A percentile compares a stretch with the other conserved stretches of the same genome.
Conservation (phyloP, 2,888 invertebrate species). For the Mayetiola destructor region DNA sequence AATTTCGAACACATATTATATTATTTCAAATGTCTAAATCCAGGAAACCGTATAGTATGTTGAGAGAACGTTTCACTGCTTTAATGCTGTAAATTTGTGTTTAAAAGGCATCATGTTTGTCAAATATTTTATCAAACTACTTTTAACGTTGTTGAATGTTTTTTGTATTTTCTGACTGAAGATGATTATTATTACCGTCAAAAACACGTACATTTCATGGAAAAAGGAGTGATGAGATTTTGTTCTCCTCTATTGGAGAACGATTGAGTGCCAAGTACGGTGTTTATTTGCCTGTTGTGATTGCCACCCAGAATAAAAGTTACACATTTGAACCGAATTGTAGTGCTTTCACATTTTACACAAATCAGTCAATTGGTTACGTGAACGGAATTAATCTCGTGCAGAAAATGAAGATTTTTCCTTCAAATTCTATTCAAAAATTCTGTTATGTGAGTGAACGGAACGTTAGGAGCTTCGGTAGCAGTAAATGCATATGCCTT, state of each 20-base stretch:
- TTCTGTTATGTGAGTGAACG: too few relatives aligned
- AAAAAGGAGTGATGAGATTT: background rate
- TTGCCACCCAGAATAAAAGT: background rate
- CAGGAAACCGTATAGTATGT: too few relatives aligned
- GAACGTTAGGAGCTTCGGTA: too few relatives aligned
- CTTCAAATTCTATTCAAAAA: too few relatives aligned
- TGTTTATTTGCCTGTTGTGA: background rate
- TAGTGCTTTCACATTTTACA: constrained; percentile 5
- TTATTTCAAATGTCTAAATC: constrained; percentile 2
- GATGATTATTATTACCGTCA: constrained; percentile 11
- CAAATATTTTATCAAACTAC: constrained; percentile 13
- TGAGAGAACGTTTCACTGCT: background rate
- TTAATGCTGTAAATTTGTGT: background rate
- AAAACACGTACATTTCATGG: background rate
- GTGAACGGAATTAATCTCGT: constrained; percentile 9
- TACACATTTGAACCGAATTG: constrained; percentile 7
- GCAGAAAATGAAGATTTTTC: too few relatives aligned
- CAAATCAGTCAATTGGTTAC: constrained; percentile 9
- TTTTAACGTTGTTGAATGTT: background rate
- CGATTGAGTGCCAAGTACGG: too few relatives aligned
- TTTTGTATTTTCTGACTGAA: background rate
- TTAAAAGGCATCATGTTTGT: constrained; percentile 11
- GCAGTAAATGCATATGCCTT: too few relatives aligned
- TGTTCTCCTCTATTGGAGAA: background rate
- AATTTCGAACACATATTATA: constrained; percentile 5